Evolutionary conservation across 1,140 invertebrate species (phyloP), one percentile per base, ranked within the genome.

Genomic region (Ceratosolen fusciceps): DNA sequence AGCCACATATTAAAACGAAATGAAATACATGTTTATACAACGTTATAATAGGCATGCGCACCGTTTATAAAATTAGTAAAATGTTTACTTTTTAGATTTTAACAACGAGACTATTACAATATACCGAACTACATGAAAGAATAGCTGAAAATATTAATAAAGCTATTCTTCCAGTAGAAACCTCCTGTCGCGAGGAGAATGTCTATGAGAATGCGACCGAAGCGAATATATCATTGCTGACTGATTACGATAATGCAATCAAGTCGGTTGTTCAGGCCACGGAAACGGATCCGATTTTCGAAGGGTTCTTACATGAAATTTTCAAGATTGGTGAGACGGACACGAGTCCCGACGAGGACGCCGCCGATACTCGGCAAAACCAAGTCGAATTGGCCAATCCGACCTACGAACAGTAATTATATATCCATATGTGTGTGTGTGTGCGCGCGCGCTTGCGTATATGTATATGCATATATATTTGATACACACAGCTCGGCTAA

Each of bases 81-180:
- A n/a, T n/a, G n/a, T n/a, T n/a, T n/a, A n/a, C n/a, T 76, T 80
- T 83, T 74, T 34, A 90, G 89, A 83, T 90, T 58, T 68, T 90
- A 34, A 87, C 86, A 10, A 89, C 87, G 83, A 86, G 89, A 77
- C 77, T 91, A 0, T 81, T 91, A 24, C 86, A 87, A 80, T 87
- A 88, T 68, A 88, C 83, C 21, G 90, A 91, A 75, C 74, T 91
- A n/a, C 90, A 91, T 82, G 88, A 91, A 81, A 84, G 85, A 73
- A 89, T 91, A 60, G 90, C 91, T 21, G 89, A 91, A 75, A 91
- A 91, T 81, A 91, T 91, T 29, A 91, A 91, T 68, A 90, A 88
- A 85, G 88, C 87, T 8, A 89, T 90, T 56, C 80, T 84, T 67
- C 84, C 86, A 47, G 77, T 83, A 14, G 86, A 87, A 37, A 39